These are phyloP conservation scores for Syngnathus typhle DNA, from an alignment of 2,113 vertebrate genomes.

Conservation along the genomic window DNA sequence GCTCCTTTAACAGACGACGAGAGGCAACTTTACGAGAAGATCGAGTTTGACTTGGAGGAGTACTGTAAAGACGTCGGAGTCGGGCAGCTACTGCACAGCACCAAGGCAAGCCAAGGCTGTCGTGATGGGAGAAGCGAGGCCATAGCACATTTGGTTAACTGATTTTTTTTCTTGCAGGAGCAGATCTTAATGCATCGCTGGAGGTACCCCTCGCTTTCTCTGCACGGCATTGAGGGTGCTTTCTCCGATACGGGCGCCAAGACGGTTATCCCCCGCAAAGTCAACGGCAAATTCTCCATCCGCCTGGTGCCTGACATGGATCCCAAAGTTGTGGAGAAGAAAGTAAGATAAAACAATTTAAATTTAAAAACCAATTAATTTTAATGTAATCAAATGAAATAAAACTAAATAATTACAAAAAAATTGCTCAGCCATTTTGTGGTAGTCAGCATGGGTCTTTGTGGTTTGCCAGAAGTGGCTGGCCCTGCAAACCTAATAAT, in stretches of 20 bases:
- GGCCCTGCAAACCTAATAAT: neutral
- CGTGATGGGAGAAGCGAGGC: neutral
- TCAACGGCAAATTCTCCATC: conserved; percentile 95
- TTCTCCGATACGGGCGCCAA: conserved; percentile 86
- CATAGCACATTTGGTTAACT: neutral
- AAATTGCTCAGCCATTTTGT: too few species aligned
- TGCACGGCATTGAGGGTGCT: conserved; percentile 97
- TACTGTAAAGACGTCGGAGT: conserved; percentile 83
- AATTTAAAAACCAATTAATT: neutral
- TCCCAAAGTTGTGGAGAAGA: conserved; percentile 79
- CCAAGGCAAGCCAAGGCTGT: conserved; percentile 70
- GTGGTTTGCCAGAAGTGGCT: neutral
- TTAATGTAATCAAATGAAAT: neutral
- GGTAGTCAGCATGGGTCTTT: neutral
- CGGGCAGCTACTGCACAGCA: conserved; percentile 70
- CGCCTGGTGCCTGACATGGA: conserved; percentile 91
- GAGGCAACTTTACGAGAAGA: conserved; percentile 78
- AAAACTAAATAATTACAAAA: neutral
- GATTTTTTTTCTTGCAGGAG: conserved; percentile 61
- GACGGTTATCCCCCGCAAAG: conserved; percentile 92
- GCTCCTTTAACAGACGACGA: conserved; percentile 80
- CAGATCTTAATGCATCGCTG: conserved; percentile 92
- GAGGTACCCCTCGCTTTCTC: conserved; percentile 91
- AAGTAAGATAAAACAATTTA: conserved; percentile 59
- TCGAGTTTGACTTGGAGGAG: conserved; percentile 88